Evolutionary conservation across 2,888 invertebrate species (phyloP).

Genomic region (Antheraea assamensis): DNA sequence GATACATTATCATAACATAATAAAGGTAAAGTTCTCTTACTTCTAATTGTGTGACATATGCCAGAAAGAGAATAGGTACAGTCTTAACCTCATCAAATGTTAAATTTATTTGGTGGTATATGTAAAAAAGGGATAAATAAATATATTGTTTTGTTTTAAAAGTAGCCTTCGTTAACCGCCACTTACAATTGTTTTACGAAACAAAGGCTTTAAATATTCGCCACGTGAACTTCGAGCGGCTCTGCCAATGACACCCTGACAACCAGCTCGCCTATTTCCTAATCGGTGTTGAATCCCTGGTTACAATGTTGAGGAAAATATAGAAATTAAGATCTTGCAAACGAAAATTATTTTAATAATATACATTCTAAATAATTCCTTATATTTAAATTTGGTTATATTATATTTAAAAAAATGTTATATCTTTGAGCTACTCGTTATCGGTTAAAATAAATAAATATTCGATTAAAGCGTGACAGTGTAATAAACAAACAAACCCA

Average conservation of each 20-base stretch:
- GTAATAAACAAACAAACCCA: too few relatives aligned
- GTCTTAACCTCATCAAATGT: too few relatives aligned
- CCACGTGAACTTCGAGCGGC: conserved; percentile 15
- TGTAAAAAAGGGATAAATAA: neutral
- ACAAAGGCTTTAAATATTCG: conserved; percentile 22
- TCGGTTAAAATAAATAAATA: too few relatives aligned
- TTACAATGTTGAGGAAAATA: neutral
- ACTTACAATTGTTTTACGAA: conserved; percentile 14
- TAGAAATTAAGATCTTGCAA: neutral
- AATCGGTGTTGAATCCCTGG: conserved; percentile 41
- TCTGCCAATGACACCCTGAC: conserved; percentile 47
- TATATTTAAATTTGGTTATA: too few relatives aligned
- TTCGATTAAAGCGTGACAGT: too few relatives aligned
- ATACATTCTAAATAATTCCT: neutral
- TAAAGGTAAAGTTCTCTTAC: too few relatives aligned
- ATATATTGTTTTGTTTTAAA: neutral
- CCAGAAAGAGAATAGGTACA: too few relatives aligned
- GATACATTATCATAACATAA: too few relatives aligned
- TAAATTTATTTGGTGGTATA: too few relatives aligned
- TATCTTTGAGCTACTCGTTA: too few relatives aligned
- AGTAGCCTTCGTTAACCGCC: conserved; percentile 12
- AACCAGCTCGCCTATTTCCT: conserved; percentile 43
- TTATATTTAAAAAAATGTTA: too few relatives aligned
- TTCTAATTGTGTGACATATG: too few relatives aligned
- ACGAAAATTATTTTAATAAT: neutral